Conservation (phyloP, 2,797 vertebrate genomes). For the Sternarchorhynchus goeldii region DNA sequence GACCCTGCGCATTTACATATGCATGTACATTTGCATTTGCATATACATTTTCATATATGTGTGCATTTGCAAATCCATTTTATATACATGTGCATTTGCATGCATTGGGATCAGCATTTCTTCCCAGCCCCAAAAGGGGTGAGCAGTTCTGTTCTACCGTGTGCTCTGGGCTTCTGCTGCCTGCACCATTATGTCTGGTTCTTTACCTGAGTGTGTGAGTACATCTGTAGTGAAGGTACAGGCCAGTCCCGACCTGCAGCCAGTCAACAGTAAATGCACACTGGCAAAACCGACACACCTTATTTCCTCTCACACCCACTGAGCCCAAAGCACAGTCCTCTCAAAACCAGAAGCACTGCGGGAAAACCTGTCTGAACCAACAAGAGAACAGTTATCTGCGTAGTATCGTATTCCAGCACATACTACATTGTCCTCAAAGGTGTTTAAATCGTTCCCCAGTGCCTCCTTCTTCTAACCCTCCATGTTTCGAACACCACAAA, state of each 20-base stretch:
- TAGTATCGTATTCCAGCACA: not conserved
- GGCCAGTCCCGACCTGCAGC: conserved; percentile 52
- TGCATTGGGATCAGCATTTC: conserved; percentile 5
- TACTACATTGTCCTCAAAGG: conserved; percentile 4
- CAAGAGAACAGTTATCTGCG: not conserved
- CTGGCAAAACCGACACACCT: conserved; percentile 65
- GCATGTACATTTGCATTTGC: no score
- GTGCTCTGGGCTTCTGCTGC: conserved; percentile 9
- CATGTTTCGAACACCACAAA: not conserved
- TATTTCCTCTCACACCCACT: conserved; percentile 64
- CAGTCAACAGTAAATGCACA: conserved; percentile 62
- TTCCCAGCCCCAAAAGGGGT: not conserved
- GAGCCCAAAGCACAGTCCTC: conserved; percentile 54
- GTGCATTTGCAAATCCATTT: not conserved
- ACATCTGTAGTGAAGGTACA: conserved; percentile 47
- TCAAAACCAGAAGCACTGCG: not conserved
- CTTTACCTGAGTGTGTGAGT: conserved; percentile 46
- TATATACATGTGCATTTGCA: not conserved
- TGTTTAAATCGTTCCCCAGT: conserved; percentile 2
- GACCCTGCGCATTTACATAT: no score
- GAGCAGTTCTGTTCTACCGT: conserved; percentile 10
- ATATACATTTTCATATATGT: not conserved
- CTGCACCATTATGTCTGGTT: conserved; percentile 33
- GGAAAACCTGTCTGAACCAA: not conserved
- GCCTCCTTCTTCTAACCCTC: not conserved